phyloP scores from a whole-genome alignment of 2,113 vertebrate genomes.

The Caranx melampygus region DNA sequence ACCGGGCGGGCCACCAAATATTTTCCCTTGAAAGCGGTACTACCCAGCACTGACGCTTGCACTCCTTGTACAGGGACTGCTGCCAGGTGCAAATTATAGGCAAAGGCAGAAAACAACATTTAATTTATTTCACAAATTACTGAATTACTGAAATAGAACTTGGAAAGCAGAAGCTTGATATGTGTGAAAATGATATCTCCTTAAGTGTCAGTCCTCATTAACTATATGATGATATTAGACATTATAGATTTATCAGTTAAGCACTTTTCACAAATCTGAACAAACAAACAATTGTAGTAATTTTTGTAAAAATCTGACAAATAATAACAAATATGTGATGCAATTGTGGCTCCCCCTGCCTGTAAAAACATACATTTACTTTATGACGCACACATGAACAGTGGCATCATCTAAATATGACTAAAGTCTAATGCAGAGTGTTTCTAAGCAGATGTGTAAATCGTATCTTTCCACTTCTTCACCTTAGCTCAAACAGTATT shows the following conservation, averaged over 20 bases:
- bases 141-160: not conserved
- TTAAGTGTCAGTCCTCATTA: no score
- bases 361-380: slow-evolving; percentile 7
- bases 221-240: no score
- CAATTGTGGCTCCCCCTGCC: slow-evolving; percentile 52
- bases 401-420: not conserved
- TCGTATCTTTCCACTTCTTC: no score
- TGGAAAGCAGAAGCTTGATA: no score
- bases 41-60: not conserved
- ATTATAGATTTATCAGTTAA: no score
- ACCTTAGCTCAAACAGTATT: no score
- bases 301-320: not conserved
- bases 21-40: not conserved
- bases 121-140: not conserved
- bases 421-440: not conserved
- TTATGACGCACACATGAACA: not conserved
- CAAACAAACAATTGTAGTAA: no score
- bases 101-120: not conserved
- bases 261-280: no score
- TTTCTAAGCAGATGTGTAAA: no score
- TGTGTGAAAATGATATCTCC: not conserved
- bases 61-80: not conserved
- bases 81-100: not conserved
- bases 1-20: not conserved
- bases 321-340: not conserved